phyloP scores from a whole-genome alignment of 1,140 invertebrate genomes.

The Adelges cooleyi region DNA sequence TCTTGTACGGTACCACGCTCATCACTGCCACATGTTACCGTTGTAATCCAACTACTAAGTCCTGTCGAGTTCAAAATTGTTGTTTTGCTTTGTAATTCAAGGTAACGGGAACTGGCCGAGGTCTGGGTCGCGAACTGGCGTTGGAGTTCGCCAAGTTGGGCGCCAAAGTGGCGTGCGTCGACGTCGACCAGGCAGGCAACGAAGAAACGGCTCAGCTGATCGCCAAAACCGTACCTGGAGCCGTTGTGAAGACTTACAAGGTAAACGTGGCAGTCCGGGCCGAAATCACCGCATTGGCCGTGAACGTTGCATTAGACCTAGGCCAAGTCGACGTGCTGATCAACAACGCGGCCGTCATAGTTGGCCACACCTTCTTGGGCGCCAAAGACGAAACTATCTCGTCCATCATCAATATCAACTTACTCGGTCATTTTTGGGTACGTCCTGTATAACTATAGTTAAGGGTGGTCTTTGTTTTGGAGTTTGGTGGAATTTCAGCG shows the following conservation, averaged over 20 bases:
- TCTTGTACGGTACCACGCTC: no score
- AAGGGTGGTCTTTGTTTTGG: no score
- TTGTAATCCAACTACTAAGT: no score
- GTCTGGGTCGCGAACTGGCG: constrained; percentile 53
- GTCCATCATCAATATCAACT: constrained; percentile 31
- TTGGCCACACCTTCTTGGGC: constrained; percentile 49
- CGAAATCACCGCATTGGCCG: constrained; percentile 35
- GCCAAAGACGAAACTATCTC: constrained; percentile 42
- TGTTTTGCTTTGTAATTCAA: constrained; percentile 35
- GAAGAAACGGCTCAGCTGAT: constrained; percentile 40
- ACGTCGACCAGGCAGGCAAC: constrained; percentile 46
- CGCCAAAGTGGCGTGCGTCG: constrained; percentile 51
- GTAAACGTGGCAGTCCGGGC: constrained; percentile 36
- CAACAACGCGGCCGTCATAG: constrained; percentile 36
- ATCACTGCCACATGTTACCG: no score
- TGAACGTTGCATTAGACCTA: constrained; percentile 37
- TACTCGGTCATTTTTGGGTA: constrained; percentile 32
- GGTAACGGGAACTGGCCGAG: constrained; percentile 56
- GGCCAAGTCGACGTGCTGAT: constrained; percentile 39
- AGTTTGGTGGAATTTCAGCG: no score
- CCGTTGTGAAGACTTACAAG: constrained; percentile 35
- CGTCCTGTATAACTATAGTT: no score
- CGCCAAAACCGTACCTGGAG: constrained; percentile 13
- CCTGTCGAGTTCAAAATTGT: no score
- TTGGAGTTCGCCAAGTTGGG: constrained; percentile 48